Evolutionary conservation across 1,140 invertebrate species (phyloP).

Genomic region (Brachionus sp.): DNA sequence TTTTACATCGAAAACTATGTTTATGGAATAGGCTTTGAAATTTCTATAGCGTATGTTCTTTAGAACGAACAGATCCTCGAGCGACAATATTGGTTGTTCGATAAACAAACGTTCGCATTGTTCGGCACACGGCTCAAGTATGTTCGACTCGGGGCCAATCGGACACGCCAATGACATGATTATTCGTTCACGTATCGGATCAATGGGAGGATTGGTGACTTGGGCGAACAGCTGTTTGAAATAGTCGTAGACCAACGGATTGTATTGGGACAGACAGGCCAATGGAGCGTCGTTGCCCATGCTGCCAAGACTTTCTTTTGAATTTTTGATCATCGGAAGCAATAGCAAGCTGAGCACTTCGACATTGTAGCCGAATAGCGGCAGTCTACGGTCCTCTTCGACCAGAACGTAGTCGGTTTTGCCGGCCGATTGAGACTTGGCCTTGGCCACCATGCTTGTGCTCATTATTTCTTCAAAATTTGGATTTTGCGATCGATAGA

Average conservation of each 20-base stretch:
- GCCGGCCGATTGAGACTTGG: conserved; percentile 66
- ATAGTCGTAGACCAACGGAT: conserved; percentile 90
- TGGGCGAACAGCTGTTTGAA: conserved; percentile 97
- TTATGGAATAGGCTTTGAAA: conserved; percentile 67
- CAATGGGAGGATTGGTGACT: conserved; percentile 98
- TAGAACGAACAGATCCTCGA: conserved; percentile 81
- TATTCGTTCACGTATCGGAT: conserved; percentile 96
- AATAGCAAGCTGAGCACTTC: conserved; percentile 91
- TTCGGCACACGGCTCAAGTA: conserved; percentile 78
- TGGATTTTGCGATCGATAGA: conserved; percentile 30
- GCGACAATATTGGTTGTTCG: conserved; percentile 86
- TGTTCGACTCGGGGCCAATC: conserved; percentile 81
- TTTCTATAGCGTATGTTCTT: conserved; percentile 77
- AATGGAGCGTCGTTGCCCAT: conserved; percentile 98
- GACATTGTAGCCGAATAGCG: conserved; percentile 86
- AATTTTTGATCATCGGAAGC: conserved; percentile 90
- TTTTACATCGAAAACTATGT: conserved; percentile 67
- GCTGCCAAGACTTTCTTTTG: conserved; percentile 94
- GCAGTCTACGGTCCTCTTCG: conserved; percentile 73
- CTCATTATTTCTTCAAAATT: conserved; percentile 41
- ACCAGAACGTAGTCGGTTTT: conserved; percentile 52
- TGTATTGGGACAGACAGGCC: conserved; percentile 88
- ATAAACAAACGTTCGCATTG: conserved; percentile 90
- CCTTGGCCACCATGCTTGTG: conserved; percentile 49
- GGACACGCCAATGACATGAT: conserved; percentile 66